Evolutionary conservation across 2,797 vertebrate genomes (phyloP).

Genomic region (Leucoraja ocellata): DNA sequence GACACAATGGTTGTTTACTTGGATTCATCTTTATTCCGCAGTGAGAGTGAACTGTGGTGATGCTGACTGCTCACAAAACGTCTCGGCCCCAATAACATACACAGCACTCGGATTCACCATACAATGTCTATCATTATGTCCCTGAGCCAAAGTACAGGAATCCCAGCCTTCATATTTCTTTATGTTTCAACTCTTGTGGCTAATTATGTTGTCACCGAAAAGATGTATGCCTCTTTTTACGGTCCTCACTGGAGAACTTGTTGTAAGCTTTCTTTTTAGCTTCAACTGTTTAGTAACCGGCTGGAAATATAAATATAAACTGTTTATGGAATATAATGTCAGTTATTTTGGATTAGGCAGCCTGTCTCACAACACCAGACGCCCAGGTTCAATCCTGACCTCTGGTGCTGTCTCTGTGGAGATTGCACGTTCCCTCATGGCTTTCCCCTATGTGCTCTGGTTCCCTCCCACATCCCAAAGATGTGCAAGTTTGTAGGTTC

Average conservation of each 20-base stretch:
- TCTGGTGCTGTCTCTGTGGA: too few relatives aligned
- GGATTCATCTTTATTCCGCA: background rate
- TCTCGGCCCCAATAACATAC: background rate
- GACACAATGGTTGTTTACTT: background rate
- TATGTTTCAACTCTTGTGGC: background rate
- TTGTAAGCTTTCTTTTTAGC: background rate
- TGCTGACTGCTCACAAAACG: background rate
- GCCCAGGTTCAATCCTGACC: too few relatives aligned
- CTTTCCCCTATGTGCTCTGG: too few relatives aligned
- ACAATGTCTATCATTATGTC: background rate
- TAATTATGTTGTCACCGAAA: constrained; percentile 22
- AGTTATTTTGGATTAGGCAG: background rate
- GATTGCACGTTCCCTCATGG: too few relatives aligned
- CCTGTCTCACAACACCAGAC: too few relatives aligned
- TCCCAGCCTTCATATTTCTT: background rate
- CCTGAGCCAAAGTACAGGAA: background rate
- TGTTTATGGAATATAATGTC: background rate
- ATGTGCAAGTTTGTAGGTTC: too few relatives aligned
- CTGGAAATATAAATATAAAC: background rate
- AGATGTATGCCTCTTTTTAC: background rate
- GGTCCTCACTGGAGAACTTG: background rate
- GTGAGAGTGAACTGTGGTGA: background rate
- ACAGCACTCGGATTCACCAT: background rate
- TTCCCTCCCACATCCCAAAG: too few relatives aligned
- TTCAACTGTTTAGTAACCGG: background rate